Base-by-base conservation (phyloP, 2,888 invertebrate genomes). In the Thera obeliscata region DNA sequence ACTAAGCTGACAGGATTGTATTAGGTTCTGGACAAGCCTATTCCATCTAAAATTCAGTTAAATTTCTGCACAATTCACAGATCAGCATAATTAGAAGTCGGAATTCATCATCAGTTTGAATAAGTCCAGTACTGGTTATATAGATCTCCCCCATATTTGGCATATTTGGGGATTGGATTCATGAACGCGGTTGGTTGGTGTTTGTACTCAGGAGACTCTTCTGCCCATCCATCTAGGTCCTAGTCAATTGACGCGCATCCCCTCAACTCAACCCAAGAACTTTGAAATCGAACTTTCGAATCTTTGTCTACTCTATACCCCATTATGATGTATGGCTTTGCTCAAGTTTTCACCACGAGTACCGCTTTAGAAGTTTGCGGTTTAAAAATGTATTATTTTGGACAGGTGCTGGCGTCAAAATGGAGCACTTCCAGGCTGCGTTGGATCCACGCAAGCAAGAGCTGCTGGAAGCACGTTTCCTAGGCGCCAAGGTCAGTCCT, bases 361-460 rank as follows among this genome's bases (percentile, higher is more conserved):
- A 71, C 63, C 67, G 64, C 67, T 59, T 41, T 22, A 52, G 46
- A 61, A 48, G n/a, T 43, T 56, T 63, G 54, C 64, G 59, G 62
- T 61, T 65, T 75, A 74, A 77, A 74, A 77, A 78, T 71, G 71
- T 74, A 80, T 75, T 81, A 76, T 82, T 81, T 78, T 87, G 81
- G 74, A 82, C 95, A 96, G 96, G 96, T 96, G 96, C 96, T 96
- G 96, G 96, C 96, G 96, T 97, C 96, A 97, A 97, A 96, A 98
- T 98, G 98, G 98, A 98, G 96, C 97, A 98, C 94, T 97, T 98
- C 96, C 98, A 98, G 95, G 96, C 98, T 95, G 97, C 97, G 95
- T 96, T 99, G 95, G 99, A 99, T 95, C 98, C 99, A 93, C 96
- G 99, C 94, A 99, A 99, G 95, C 98, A 99, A 95, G 99, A 99